Percentiles rank a stretch among this genome's conserved stretches.
Conservation (phyloP, 2,797 vertebrate species). For the Fundulus diaphanus region DNA sequence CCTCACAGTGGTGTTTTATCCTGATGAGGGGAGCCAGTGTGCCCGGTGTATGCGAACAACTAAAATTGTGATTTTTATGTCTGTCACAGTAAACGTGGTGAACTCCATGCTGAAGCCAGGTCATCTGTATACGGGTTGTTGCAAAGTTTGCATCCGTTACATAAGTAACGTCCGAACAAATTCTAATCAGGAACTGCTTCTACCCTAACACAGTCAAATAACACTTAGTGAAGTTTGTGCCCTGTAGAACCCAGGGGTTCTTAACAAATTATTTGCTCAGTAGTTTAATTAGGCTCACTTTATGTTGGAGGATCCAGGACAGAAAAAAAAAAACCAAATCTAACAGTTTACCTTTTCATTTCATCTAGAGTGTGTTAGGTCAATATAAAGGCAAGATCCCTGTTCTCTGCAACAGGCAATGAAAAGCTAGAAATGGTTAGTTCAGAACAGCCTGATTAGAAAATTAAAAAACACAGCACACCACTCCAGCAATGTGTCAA, state of each 20-base stretch:
- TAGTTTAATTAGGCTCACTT: background rate
- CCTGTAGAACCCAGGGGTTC: background rate
- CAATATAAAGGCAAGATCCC: background rate
- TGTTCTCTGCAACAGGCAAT: background rate
- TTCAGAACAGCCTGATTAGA: background rate
- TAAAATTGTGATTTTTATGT: no score
- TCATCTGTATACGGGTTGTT: no score
- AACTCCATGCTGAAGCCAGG: no score
- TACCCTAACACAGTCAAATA: background rate
- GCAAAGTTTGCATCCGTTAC: no score
- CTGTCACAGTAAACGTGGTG: no score
- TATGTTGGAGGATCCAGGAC: background rate
- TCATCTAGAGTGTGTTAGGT: background rate
- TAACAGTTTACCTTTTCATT: background rate
- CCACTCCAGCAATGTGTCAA: conserved; percentile 59
- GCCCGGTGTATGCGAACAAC: no score
- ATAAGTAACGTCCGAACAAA: background rate
- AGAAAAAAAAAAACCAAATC: background rate
- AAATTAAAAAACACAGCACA: conserved; percentile 20
- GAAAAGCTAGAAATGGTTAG: conserved; percentile 11
- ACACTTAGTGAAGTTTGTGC: background rate
- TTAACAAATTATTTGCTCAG: background rate
- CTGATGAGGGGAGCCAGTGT: no score
- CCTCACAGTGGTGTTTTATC: no score
- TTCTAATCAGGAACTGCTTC: background rate